Percentiles rank a stretch among this genome's conserved stretches.
These are phyloP conservation scores for Leptinotarsa haldemani DNA, from an alignment of 2,888 invertebrate genomes.

Conservation along the genomic window DNA sequence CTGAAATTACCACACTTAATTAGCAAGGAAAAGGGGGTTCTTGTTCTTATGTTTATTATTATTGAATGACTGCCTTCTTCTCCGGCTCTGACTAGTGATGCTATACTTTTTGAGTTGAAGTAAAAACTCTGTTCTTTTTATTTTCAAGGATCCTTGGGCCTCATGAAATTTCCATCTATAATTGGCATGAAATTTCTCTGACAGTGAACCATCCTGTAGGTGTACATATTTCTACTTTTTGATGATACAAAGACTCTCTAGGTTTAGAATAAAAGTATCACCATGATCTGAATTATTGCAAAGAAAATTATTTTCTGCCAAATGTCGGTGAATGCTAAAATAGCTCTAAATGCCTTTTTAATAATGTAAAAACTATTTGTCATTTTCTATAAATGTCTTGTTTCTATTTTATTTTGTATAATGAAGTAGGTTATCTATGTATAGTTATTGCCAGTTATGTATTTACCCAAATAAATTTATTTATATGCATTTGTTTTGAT, in stretches of 20 bases:
- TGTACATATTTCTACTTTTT: constrained; percentile 7
- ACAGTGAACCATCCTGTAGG: constrained; percentile 8
- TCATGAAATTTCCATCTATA: constrained; percentile 1
- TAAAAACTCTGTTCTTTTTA: neutral
- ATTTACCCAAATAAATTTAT: constrained; percentile 61
- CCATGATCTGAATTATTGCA: neutral
- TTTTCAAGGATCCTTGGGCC: neutral
- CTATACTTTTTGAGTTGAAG: neutral
- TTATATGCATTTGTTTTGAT: constrained; percentile 55
- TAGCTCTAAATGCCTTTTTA: constrained; percentile 13
- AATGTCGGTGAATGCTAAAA: neutral
- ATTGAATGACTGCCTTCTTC: too few relatives aligned
- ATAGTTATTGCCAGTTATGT: constrained; percentile 52
- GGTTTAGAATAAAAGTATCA: neutral
- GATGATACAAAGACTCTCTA: neutral
- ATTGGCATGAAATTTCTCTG: constrained; percentile 11
- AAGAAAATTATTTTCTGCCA: neutral
- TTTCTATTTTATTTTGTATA: constrained; percentile 52
- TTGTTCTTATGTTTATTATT: too few relatives aligned
- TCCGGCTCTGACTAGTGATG: neutral
- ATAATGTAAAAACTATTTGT: constrained; percentile 27
- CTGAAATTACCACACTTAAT: too few relatives aligned
- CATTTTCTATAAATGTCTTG: constrained; percentile 39
- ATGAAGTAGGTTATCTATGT: constrained; percentile 45
- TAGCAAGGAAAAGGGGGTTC: too few relatives aligned